Percentiles rank a stretch among this genome's conserved stretches.
Conservation (phyloP, 2,113 vertebrate genomes). For the Fukomys damarensis region DNA sequence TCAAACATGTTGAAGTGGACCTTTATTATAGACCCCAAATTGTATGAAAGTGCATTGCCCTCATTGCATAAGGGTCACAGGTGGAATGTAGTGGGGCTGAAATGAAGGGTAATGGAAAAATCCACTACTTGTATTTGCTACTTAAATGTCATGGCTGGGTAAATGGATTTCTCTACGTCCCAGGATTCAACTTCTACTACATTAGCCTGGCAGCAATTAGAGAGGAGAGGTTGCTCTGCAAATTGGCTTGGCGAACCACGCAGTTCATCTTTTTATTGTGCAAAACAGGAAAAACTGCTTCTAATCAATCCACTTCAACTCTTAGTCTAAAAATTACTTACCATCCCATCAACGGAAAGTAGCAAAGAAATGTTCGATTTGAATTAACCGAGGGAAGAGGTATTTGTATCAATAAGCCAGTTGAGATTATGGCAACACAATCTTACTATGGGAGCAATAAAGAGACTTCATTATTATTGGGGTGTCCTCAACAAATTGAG, state of each 20-base stretch:
- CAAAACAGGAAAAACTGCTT: constrained; percentile 89
- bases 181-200: constrained; percentile 85
- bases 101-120: constrained; percentile 95
- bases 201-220: constrained; percentile 93
- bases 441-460: constrained; percentile 75
- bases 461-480: constrained; percentile 74
- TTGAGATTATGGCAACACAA: constrained; percentile 71
- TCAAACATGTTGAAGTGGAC: constrained; percentile 86
- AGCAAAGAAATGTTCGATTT: constrained; percentile 85
- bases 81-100: constrained; percentile 91
- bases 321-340: constrained; percentile 87
- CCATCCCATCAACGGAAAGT: constrained; percentile 83
- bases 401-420: constrained; percentile 84
- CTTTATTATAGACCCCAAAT: constrained; percentile 87
- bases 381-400: constrained; percentile 83
- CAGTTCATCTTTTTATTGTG: constrained; percentile 89
- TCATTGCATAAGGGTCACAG: constrained; percentile 88
- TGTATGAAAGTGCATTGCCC: constrained; percentile 84
- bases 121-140: constrained; percentile 89
- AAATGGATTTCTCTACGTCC: constrained; percentile 92
- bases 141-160: constrained; percentile 92
- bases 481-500: constrained; percentile 84
- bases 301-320: constrained; percentile 90
- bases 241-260: constrained; percentile 88
- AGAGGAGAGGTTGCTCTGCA: constrained; percentile 89